Base-by-base conservation (phyloP, 1,140 invertebrate genomes). In the Hermetia illucens region DNA sequence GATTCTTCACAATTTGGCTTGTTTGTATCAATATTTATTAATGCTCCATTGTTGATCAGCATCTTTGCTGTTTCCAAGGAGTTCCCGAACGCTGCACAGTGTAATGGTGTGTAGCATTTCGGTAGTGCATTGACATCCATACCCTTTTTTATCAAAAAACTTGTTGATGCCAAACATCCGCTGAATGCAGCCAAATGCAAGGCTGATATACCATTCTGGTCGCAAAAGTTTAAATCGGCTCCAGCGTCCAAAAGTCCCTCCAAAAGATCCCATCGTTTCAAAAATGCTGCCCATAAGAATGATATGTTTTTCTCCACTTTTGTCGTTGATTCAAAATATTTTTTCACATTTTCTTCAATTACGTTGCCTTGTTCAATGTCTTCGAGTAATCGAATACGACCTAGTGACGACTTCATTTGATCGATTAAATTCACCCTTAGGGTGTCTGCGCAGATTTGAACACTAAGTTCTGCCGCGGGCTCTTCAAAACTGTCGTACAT, bases 81-180 rank as follows among this genome's bases (percentile, higher is more conserved):
- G 52, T 84, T 79, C 1, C 81, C 81, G 51, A 84, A 81, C 19
- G 82, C 82, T 4, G 82, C 81, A 50, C 79, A 84, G 58, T 87
- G 82, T 40, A 85, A 67, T 1, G 82, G 80, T 1, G 76, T 77
- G 48, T 77, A 79, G 43, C 70, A 74, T 56, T 75, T 76, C 39
- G 70, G 68, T 43, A 68, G 66, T 17, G 70, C 62, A 61, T 80
- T 77, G 3, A 83, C 67, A 51, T 77, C 74, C 31, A 72, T 70
- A 2, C 77, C 77, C 43, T 74, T 66, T 17, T 67, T 57, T 24
- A 87, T 69, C 4, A 88, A 59, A 47, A 75, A 77, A 38, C 68
- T 70, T 10, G 79, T 70, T 25, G 78, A 77, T n/a, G 74, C 69
- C 21, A 75, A 51, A 44, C 74, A 82, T 12, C 82, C 78, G 45